Conservation (phyloP, 2,797 vertebrate genomes). For the Cetoscarus ocellatus region DNA sequence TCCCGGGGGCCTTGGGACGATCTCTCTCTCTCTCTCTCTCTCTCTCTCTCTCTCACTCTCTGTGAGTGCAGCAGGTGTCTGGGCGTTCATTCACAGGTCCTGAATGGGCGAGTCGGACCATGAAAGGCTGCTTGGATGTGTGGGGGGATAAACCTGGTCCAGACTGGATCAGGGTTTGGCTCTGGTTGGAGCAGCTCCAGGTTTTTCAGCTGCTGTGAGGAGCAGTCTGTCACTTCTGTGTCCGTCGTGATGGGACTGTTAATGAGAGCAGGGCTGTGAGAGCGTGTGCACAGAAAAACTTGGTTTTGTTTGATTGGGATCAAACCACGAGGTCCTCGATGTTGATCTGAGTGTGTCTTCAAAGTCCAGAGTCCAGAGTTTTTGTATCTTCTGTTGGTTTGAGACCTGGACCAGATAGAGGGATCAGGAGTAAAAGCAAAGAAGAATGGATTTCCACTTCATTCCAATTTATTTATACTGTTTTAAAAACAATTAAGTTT, state of each 20-base stretch:
- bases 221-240: conserved; percentile 12
- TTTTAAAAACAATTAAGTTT: no score
- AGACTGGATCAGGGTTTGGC: conserved; percentile 21
- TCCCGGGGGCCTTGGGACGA: conserved; percentile 1
- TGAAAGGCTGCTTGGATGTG: conserved; percentile 11
- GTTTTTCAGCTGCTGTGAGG: conserved; percentile 16
- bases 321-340: no score
- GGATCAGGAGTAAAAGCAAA: no score
- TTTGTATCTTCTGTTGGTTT: no score
- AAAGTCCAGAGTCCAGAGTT: no score
- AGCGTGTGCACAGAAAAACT: no score
- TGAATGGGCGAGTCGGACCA: conserved; percentile 9
- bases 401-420: no score
- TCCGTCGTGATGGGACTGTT: not conserved
- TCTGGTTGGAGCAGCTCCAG: conserved; percentile 25
- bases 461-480: no score
- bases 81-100: conserved; percentile 46
- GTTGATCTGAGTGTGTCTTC: no score
- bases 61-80: conserved; percentile 53
- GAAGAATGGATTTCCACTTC: no score
- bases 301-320: no score
- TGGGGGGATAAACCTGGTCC: conserved; percentile 8
- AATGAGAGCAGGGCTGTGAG: not conserved
- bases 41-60: conserved; percentile 14
- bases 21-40: conserved; percentile 13